Evolutionary conservation across 2,797 vertebrate species (phyloP).

Genomic region (Intellagama lesueurii): DNA sequence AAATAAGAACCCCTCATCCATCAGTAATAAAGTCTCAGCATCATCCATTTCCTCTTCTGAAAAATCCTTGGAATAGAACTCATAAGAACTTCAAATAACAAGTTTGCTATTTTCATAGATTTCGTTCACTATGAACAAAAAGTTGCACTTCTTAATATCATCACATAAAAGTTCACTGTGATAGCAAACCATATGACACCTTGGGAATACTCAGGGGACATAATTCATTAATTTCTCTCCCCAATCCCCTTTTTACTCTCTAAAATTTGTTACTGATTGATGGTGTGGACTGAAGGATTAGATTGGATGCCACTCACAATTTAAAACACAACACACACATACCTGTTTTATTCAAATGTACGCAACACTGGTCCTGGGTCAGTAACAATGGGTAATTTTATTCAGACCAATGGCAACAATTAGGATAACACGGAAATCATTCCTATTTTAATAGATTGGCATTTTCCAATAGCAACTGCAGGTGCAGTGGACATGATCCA

Average conservation of each 20-base stretch:
- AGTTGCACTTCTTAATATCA: slow-evolving; percentile 26
- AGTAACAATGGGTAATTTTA: no score
- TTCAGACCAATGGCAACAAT: no score
- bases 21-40: background rate
- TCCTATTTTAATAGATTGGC: no score
- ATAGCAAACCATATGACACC: slow-evolving; percentile 11
- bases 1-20: background rate
- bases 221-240: slow-evolving; percentile 54
- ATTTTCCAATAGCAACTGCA: no score
- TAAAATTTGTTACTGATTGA: slow-evolving; percentile 51
- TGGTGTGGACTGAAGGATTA: slow-evolving; percentile 2
- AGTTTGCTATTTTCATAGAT: slow-evolving; percentile 40
- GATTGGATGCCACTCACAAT: slow-evolving; percentile 40
- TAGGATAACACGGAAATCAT: no score
- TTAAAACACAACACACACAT: slow-evolving; percentile 49
- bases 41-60: slow-evolving; percentile 3
- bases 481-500: no score
- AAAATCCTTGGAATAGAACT: slow-evolving; percentile 27
- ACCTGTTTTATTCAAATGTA: slow-evolving; percentile 48
- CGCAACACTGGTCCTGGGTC: no score
- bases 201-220: slow-evolving; percentile 34
- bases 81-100: slow-evolving; percentile 26
- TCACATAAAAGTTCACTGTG: slow-evolving; percentile 42
- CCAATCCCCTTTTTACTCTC: slow-evolving; percentile 27
- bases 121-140: slow-evolving; percentile 3